These are phyloP conservation scores for Chorisops tibialis DNA, from an alignment of 2,888 invertebrate genomes.

Conservation along the genomic window DNA sequence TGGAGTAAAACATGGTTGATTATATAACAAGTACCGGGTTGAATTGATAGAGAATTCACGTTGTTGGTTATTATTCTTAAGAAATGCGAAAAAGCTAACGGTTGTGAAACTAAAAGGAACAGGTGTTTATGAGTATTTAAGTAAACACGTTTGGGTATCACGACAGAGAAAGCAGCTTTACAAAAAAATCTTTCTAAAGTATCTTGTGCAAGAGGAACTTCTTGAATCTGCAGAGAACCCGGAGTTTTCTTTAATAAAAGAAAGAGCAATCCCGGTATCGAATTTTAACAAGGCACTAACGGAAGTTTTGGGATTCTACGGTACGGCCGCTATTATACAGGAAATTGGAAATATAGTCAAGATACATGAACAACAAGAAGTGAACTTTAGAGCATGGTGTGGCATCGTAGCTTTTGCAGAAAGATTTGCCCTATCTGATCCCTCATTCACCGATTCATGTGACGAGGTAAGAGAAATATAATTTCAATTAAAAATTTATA, in stretches of 20 bases:
- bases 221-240: conserved; percentile 37
- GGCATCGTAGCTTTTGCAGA: conserved; percentile 76
- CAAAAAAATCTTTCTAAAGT: conserved; percentile 56
- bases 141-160: conserved; percentile 63
- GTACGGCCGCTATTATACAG: conserved; percentile 44
- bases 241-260: conserved; percentile 34
- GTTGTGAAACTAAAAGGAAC: conserved; percentile 55
- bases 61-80: neutral
- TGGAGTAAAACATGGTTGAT: too few relatives aligned
- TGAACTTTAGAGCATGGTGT: conserved; percentile 74
- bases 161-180: conserved; percentile 57
- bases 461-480: conserved; percentile 57
- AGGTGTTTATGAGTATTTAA: conserved; percentile 68
- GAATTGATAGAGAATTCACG: too few relatives aligned
- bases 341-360: conserved; percentile 41
- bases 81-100: neutral
- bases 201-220: conserved; percentile 42
- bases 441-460: conserved; percentile 64
- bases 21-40: too few relatives aligned
- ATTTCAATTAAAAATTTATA: neutral
- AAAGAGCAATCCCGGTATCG: conserved; percentile 42
- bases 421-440: conserved; percentile 51
- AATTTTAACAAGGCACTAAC: conserved; percentile 48
- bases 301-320: conserved; percentile 51
- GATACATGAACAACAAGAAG: conserved; percentile 36